Conservation (phyloP, 2,113 vertebrate species). For the Corydoras maculifer region DNA sequence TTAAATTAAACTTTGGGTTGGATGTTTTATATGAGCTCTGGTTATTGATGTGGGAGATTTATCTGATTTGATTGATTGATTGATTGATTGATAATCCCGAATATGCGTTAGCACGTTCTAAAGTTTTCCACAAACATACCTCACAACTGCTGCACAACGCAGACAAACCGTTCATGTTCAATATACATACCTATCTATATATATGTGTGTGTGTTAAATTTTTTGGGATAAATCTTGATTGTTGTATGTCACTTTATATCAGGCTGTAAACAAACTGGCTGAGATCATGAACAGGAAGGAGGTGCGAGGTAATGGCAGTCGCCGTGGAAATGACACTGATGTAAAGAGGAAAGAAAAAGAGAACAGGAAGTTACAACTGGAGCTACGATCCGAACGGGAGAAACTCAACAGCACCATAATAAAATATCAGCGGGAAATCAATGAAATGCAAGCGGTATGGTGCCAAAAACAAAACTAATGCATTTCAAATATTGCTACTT, state of each 20-base stretch:
- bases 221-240: neutral
- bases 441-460: conserved; percentile 94
- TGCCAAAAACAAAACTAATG: neutral
- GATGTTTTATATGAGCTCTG: too few species aligned
- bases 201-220: too few species aligned
- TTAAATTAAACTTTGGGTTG: too few species aligned
- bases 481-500: neutral
- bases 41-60: too few species aligned
- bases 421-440: conserved; percentile 95
- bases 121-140: too few species aligned
- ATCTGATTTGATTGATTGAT: too few species aligned
- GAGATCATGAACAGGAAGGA: conserved; percentile 98
- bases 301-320: conserved; percentile 70
- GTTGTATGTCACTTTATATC: neutral
- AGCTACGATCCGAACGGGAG: conserved; percentile 90
- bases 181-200: too few species aligned
- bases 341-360: conserved; percentile 94
- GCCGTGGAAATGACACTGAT: conserved; percentile 90
- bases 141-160: too few species aligned
- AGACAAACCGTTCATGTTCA: too few species aligned
- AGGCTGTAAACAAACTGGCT: conserved; percentile 97
- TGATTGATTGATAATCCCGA: too few species aligned
- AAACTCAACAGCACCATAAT: conserved; percentile 94
- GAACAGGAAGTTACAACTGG: conserved; percentile 94
- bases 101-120: too few species aligned